Percentiles rank a stretch among this genome's conserved stretches.
Evolutionary conservation across 2,113 vertebrate species (phyloP).

Genomic region (Macroglossus sobrinus): DNA sequence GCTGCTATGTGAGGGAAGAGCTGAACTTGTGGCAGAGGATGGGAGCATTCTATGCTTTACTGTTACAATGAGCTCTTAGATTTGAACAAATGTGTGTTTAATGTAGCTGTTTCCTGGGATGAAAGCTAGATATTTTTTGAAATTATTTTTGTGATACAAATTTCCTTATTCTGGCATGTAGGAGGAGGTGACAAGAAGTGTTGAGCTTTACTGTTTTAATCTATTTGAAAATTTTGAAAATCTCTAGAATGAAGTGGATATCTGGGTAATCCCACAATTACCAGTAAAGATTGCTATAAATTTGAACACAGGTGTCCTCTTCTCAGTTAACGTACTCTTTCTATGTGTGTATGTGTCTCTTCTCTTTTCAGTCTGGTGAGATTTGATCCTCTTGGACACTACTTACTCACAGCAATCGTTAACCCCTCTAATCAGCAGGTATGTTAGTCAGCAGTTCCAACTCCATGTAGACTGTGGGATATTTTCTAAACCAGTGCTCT

Average conservation of each 20-base stretch:
- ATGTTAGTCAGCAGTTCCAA: slow-evolving; percentile 53
- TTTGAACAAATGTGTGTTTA: not conserved
- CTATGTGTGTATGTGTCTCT: not conserved
- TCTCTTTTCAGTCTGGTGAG: slow-evolving; percentile 91
- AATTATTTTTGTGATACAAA: slow-evolving; percentile 19
- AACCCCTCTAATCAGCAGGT: slow-evolving; percentile 99
- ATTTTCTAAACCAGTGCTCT: not conserved
- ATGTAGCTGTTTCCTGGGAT: not conserved
- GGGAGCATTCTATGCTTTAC: not conserved
- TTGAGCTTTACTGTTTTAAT: slow-evolving; percentile 16
- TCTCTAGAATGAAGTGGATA: not conserved
- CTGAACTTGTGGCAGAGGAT: not conserved
- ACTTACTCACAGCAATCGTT: slow-evolving; percentile 97
- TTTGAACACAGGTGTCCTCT: not conserved
- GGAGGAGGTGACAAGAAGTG: not conserved
- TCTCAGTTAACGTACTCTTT: slow-evolving; percentile 26
- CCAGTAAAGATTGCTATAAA: not conserved
- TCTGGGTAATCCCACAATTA: not conserved
- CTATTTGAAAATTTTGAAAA: slow-evolving; percentile 3
- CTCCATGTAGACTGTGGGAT: not conserved
- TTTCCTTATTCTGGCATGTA: not conserved
- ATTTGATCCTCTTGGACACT: slow-evolving; percentile 98
- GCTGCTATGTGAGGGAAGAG: not conserved
- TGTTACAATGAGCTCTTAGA: not conserved
- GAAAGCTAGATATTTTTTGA: not conserved